Conservation (phyloP, 1,140 invertebrate species). For the Lycorma delicatula region DNA sequence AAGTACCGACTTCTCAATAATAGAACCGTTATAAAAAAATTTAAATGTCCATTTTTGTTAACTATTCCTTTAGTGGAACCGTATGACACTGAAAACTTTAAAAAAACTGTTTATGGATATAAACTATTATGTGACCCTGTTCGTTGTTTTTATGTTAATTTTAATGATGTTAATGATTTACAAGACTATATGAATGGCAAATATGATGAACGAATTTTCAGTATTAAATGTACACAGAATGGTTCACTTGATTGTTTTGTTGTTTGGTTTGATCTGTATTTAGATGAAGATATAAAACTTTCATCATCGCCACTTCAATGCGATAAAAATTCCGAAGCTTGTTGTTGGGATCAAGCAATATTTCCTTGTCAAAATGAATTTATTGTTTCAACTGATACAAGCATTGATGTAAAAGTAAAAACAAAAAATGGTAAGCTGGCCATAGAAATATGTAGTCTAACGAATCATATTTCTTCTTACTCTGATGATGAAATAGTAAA, state of each 20-base stretch:
- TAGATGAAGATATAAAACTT: slow-evolving; percentile 54
- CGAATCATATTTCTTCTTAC: not conserved
- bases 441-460: not conserved
- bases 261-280: slow-evolving; percentile 62
- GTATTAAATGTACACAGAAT: not conserved
- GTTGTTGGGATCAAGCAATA: slow-evolving; percentile 69
- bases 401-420: slow-evolving; percentile 27
- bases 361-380: slow-evolving; percentile 41
- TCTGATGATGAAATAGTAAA: not conserved
- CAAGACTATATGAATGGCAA: slow-evolving; percentile 30
- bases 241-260: slow-evolving; percentile 54
- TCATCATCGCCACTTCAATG: slow-evolving; percentile 38
- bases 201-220: not conserved
- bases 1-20: slow-evolving; percentile 14
- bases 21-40: not conserved
- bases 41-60: slow-evolving; percentile 3
- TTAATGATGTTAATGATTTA: slow-evolving; percentile 47
- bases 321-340: slow-evolving; percentile 20
- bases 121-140: slow-evolving; percentile 47
- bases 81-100: slow-evolving; percentile 60
- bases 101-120: slow-evolving; percentile 39
- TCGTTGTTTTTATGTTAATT: slow-evolving; percentile 51
- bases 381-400: slow-evolving; percentile 19
- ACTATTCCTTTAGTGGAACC: no score
- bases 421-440: slow-evolving; percentile 25